Conservation (phyloP, 2,113 vertebrate species). For the Suncus etruscus region DNA sequence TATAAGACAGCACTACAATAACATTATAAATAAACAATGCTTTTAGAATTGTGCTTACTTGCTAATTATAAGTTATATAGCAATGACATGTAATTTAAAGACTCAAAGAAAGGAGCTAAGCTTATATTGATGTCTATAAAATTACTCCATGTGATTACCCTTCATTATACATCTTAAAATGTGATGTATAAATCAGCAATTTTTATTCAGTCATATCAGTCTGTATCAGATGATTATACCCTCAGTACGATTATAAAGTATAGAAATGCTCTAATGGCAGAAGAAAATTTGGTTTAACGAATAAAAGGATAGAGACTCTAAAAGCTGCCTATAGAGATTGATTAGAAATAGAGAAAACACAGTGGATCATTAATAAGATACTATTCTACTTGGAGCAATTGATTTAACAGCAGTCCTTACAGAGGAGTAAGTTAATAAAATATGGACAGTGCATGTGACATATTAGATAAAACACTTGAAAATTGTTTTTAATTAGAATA, state of each 20-base stretch:
- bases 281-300: conserved; percentile 15
- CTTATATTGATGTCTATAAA: background rate
- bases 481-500: background rate
- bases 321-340: conserved; percentile 42
- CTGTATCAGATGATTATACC: background rate
- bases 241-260: background rate
- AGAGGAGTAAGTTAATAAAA: conserved; percentile 7
- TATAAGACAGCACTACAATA: background rate
- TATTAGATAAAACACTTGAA: background rate
- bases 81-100: background rate
- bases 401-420: conserved; percentile 24
- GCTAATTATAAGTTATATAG: background rate
- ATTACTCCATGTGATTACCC: background rate
- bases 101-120: background rate
- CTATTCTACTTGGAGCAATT: conserved; percentile 25
- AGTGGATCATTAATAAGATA: conserved; percentile 10
- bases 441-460: background rate
- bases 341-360: conserved; percentile 21
- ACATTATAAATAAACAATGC: background rate
- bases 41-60: background rate
- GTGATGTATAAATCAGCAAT: background rate
- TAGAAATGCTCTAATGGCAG: background rate
- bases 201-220: background rate
- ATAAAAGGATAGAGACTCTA: conserved; percentile 36
- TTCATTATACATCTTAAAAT: background rate